Conservation (phyloP, 2,888 invertebrate species). For the Carcina quercana region DNA sequence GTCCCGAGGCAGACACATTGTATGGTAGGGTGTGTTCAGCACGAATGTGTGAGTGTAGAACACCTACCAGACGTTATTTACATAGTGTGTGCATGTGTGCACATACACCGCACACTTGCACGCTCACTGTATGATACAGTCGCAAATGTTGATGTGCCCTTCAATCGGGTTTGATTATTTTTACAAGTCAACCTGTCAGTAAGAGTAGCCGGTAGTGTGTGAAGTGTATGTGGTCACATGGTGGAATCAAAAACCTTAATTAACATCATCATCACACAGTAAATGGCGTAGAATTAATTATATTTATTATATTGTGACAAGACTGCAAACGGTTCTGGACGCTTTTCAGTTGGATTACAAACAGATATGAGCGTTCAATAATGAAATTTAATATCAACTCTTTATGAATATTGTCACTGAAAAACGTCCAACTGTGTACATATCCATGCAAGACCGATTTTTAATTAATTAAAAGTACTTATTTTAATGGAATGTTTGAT, state of each 20-base stretch:
- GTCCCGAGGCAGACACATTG: conserved; percentile 31
- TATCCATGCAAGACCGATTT: conserved; percentile 3
- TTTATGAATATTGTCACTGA: conserved; percentile 1
- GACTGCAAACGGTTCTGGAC: conserved; percentile 29
- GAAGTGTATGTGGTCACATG: conserved; percentile 40
- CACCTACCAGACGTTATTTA: conserved; percentile 68
- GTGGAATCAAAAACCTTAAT: conserved; percentile 30
- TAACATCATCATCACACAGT: conserved; percentile 64
- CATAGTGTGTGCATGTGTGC: conserved; percentile 45
- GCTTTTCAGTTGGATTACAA: conserved; percentile 1
- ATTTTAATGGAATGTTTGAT: no score
- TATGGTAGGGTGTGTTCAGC: conserved; percentile 59
- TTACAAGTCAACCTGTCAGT: conserved; percentile 31
- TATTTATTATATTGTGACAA: conserved; percentile 30
- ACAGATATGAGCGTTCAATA: not conserved
- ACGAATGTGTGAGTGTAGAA: conserved; percentile 44
- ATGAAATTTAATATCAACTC: not conserved
- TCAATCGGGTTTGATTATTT: no score
- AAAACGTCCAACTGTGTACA: conserved; percentile 2
- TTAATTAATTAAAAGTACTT: conserved; percentile 4
- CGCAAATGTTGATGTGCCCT: no score
- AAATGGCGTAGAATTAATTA: conserved; percentile 47
- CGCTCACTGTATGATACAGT: conserved; percentile 29
- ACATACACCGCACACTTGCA: conserved; percentile 42
- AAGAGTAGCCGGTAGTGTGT: no score